Base-by-base conservation (phyloP, 2,797 vertebrate species). In the Tarsius wallacei region DNA sequence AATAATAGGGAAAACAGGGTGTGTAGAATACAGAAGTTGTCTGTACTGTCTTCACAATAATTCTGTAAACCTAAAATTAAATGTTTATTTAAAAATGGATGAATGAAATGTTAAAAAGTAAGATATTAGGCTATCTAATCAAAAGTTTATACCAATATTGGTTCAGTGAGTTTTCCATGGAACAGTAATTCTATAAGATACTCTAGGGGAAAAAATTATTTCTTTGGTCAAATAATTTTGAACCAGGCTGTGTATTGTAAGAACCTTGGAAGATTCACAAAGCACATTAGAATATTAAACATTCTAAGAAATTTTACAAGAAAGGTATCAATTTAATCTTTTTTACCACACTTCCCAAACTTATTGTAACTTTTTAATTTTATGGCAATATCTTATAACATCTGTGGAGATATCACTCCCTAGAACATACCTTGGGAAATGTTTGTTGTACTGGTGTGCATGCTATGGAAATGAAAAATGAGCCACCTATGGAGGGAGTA, bases 251-350 rank as follows among this genome's bases (percentile, higher is more conserved):
- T 26, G 86, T 70, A 77, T 31, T 83, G 5, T 5, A 82, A 87
- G 55, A 91, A 47, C 5, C 87, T 95, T 96, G 82, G 36, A 66
- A 97, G 81, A 94, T 19, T 71, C 73, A 95, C 71, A 93, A 89
- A 97, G 24, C 28, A 81, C 4, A 95, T 87, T 73, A 78, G 59
- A 92, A 92, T 96, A 93, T 92, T 87, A 88, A 97, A 93, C 96
- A 76, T 42, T 61, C 28, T 47, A 76, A 90, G 33, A 92, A 93
- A n/a, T 61, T 24, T 68, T 96, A n/a, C 2, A 24, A 66, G 95
- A 92, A 90, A 53, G 7, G 64, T 11, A 84, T 77, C 66, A 92
- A 74, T 94, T 94, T 95, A 77, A 85, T 93, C 49, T 70, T 93
- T 77, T 93, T 87, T 96, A 71, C 17, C 57, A 66, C 8, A 86